Conservation (phyloP, 1,140 invertebrate species). For the Goniozus legneri region DNA sequence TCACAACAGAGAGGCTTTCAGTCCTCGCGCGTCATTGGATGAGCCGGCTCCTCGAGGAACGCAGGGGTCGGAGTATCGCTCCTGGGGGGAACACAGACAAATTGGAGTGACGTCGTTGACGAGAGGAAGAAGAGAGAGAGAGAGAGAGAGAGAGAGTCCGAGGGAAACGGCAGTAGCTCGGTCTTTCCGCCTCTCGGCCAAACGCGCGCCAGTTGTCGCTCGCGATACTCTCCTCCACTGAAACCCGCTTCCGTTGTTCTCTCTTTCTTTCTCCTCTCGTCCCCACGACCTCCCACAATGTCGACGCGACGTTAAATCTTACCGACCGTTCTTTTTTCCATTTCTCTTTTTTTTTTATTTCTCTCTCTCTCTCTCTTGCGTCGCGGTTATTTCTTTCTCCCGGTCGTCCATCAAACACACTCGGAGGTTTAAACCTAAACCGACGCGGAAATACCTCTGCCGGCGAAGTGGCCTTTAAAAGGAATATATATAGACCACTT, state of each 20-base stretch:
- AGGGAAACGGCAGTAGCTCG: constrained; percentile 16
- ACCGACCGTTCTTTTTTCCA: too few species aligned
- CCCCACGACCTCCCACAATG: too few species aligned
- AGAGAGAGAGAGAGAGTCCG: too few species aligned
- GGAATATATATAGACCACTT: too few species aligned
- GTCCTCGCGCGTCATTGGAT: too few species aligned
- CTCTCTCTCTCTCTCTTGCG: constrained; percentile 4
- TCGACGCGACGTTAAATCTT: too few species aligned
- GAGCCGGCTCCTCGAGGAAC: background rate
- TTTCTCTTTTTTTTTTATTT: background rate
- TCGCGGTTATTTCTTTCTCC: too few species aligned
- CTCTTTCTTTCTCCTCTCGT: background rate
- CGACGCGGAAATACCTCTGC: too few species aligned
- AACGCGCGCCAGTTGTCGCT: background rate
- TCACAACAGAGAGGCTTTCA: too few species aligned
- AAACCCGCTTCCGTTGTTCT: background rate
- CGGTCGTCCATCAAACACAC: too few species aligned
- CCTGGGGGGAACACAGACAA: constrained; percentile 20
- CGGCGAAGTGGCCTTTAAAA: too few species aligned
- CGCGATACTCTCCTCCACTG: background rate
- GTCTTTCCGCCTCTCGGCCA: constrained; percentile 1
- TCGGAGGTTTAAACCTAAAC: too few species aligned
- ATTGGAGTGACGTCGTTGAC: constrained; percentile 30
- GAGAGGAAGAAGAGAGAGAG: constrained; percentile 6
- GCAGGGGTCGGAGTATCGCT: constrained; percentile 1